Conservation (phyloP, 2,888 invertebrate species). For the Timandra comae region DNA sequence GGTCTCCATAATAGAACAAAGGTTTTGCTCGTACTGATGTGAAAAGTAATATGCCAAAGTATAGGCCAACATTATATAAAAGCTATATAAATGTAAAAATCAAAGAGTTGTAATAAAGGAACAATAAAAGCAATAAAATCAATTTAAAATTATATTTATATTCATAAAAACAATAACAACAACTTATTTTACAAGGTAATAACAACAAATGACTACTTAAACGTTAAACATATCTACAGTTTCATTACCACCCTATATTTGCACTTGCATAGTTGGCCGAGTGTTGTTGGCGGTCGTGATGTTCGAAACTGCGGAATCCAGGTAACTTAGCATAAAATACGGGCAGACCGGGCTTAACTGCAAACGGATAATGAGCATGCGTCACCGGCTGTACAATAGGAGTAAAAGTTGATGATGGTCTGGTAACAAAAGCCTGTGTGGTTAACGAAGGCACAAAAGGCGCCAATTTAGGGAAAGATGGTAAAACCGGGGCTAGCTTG, state of each 20-base stretch:
- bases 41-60: no score
- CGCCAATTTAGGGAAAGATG: conserved; percentile 15
- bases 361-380: conserved; percentile 37
- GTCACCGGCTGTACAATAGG: conserved; percentile 37
- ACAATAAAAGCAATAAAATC: neutral
- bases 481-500: conserved; percentile 17
- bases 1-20: no score
- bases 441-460: conserved; percentile 11
- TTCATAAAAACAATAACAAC: conserved; percentile 35
- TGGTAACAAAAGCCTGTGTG: conserved; percentile 16
- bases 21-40: no score
- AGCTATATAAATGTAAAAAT: no score
- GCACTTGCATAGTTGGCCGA: conserved; percentile 49
- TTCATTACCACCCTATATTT: no score
- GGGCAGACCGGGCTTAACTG: conserved; percentile 37
- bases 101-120: no score
- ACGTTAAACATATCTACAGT: no score
- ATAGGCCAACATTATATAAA: no score
- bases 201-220: conserved; percentile 14
- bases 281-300: no score
- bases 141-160: conserved; percentile 36
- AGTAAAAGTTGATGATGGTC: conserved; percentile 39
- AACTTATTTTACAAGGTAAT: conserved; percentile 25
- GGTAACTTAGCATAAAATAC: conserved; percentile 16
- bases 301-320: no score